A percentile compares a stretch with the other conserved stretches of the same genome.
phyloP scores from a whole-genome alignment of 2,888 invertebrate species.

The Polietes domitor region DNA sequence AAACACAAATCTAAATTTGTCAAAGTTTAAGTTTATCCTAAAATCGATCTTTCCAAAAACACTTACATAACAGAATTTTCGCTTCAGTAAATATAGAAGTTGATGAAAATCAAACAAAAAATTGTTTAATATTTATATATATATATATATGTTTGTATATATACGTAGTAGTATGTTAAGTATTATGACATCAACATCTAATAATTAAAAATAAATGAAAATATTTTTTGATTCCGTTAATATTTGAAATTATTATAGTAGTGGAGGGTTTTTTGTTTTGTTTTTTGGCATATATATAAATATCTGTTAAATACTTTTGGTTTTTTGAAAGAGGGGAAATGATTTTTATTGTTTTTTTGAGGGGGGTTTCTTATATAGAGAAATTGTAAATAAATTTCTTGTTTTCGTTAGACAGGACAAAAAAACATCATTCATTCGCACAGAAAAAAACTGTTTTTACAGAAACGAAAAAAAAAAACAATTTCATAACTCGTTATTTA shows the following conservation, averaged over 20 bases:
- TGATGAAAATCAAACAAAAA: constrained; percentile 43
- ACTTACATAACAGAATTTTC: constrained; percentile 16
- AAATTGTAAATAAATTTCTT: neutral
- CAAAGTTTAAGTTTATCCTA: constrained; percentile 52
- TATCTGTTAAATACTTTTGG: constrained; percentile 54
- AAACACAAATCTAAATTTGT: constrained; percentile 42
- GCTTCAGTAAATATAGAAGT: neutral
- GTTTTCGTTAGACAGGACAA: neutral
- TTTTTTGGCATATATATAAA: constrained; percentile 47
- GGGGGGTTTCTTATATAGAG: constrained; percentile 10
- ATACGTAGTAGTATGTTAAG: neutral
- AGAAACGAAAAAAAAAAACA: constrained; percentile 21
- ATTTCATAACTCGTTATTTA: constrained; percentile 14
- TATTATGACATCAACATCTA: constrained; percentile 34
- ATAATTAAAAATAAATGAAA: constrained; percentile 31
- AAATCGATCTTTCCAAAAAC: constrained; percentile 48
- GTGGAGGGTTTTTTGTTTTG: constrained; percentile 51
- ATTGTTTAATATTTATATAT: constrained; percentile 52
- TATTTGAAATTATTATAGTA: constrained; percentile 54
- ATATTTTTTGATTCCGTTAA: constrained; percentile 16
- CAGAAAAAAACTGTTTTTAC: constrained; percentile 11
- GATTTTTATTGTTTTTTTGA: neutral
- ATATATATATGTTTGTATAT: neutral
- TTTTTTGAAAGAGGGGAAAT: neutral
- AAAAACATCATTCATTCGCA: constrained; percentile 4